These are phyloP conservation scores for Caenorhabditis virilis DNA, from an alignment of 2,888 invertebrate species.

Conservation along the genomic window DNA sequence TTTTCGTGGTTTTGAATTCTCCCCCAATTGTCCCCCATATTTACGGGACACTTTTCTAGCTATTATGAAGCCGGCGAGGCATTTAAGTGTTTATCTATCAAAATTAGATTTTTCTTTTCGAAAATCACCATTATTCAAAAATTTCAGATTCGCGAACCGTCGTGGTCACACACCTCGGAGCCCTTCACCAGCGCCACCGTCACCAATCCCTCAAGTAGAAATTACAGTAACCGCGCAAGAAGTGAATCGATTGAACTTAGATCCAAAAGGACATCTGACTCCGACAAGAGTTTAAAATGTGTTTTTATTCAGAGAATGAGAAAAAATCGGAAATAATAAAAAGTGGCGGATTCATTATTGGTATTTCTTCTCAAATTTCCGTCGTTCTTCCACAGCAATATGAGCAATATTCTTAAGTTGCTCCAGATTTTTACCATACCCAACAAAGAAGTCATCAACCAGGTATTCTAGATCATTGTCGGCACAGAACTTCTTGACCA, in stretches of 20 bases:
- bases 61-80: not conserved
- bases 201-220: not conserved
- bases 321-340: too few relatives aligned
- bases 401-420: constrained; percentile 62
- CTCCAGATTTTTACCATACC: constrained; percentile 57
- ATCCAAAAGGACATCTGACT: not conserved
- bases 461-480: constrained; percentile 58
- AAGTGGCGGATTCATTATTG: too few relatives aligned
- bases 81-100: not conserved
- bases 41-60: not conserved
- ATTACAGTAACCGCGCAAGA: constrained; percentile 7
- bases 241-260: too few relatives aligned
- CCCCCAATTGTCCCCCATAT: not conserved
- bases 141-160: constrained; percentile 35
- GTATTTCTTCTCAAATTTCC: too few relatives aligned
- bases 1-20: not conserved
- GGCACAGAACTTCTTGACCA: constrained; percentile 60
- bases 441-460: constrained; percentile 62
- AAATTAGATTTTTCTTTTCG: not conserved
- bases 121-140: too few relatives aligned
- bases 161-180: constrained; percentile 21
- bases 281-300: too few relatives aligned
- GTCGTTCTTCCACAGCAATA: too few relatives aligned
- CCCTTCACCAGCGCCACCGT: constrained; percentile 24
- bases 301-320: too few relatives aligned